Evolutionary conservation across 2,113 vertebrate species (phyloP).

Genomic region (Takifugu flavidus): DNA sequence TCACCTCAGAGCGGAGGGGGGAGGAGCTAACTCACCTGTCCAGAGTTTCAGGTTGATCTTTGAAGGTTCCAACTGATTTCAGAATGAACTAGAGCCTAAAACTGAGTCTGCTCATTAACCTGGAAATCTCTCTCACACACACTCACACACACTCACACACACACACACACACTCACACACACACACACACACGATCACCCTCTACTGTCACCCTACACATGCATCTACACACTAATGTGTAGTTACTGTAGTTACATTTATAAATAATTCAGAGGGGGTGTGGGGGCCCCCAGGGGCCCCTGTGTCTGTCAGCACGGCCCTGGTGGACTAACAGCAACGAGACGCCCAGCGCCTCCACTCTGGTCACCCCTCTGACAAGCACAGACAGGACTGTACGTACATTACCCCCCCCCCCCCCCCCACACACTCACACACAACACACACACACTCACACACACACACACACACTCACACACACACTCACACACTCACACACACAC

Average conservation of each 20-base stretch:
- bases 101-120: no score
- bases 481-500: conserved; percentile 7
- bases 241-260: conserved; percentile 34
- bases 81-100: no score
- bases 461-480: conserved; percentile 3
- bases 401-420: neutral
- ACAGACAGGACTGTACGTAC: neutral
- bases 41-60: conserved; percentile 26
- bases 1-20: no score
- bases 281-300: neutral
- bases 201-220: neutral
- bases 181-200: neutral
- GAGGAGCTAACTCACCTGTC: conserved; percentile 35
- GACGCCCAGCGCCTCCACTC: neutral
- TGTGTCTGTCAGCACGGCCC: conserved; percentile 26
- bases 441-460: conserved; percentile 5
- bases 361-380: conserved; percentile 12
- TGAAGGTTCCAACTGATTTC: no score
- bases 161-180: neutral
- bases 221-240: conserved; percentile 11
- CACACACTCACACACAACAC: no score
- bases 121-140: no score
- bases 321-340: conserved; percentile 37
- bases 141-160: no score
- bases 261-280: conserved; percentile 48